These are phyloP conservation scores for Triplophysa rosa DNA, from an alignment of 2,113 vertebrate genomes.

Conservation along the genomic window DNA sequence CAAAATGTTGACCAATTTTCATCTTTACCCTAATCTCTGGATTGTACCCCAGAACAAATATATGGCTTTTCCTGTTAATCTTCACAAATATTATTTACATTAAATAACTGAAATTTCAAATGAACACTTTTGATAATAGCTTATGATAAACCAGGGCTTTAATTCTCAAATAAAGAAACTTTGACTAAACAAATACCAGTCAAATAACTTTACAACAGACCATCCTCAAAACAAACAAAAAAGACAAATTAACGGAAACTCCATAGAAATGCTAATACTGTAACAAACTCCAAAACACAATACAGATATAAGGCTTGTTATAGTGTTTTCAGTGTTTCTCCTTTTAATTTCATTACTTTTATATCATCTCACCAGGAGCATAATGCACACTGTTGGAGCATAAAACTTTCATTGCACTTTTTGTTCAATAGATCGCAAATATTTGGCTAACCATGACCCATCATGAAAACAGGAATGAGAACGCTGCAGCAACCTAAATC, in stretches of 20 bases:
- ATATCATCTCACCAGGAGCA: conserved; percentile 63
- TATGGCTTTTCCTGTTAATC: conserved; percentile 32
- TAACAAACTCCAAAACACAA: conserved; percentile 20
- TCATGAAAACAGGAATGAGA: conserved; percentile 22
- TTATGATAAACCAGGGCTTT: background rate
- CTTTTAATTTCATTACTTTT: conserved; percentile 5
- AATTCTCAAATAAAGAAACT: background rate
- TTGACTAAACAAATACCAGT: conserved; percentile 11
- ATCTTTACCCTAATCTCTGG: background rate
- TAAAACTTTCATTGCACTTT: conserved; percentile 37
- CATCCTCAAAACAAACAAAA: conserved; percentile 15
- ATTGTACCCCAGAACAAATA: conserved; percentile 7
- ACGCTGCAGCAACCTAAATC: conserved; percentile 52
- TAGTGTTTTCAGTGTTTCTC: conserved; percentile 25
- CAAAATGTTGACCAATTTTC: background rate
- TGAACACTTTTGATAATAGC: background rate
- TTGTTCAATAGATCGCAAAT: conserved; percentile 28
- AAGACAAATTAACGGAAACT: conserved; percentile 44
- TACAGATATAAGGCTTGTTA: conserved; percentile 33
- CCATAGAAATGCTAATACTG: conserved; percentile 58
- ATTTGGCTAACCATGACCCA: conserved; percentile 14
- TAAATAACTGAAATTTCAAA: conserved; percentile 17
- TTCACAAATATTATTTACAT: conserved; percentile 30
- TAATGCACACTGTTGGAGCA: conserved; percentile 37
- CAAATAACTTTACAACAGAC: background rate